A percentile compares a stretch with the other conserved stretches of the same genome.
These are phyloP conservation scores for Amphiprion percula DNA, from an alignment of 2,113 vertebrate genomes.

Conservation along the genomic window DNA sequence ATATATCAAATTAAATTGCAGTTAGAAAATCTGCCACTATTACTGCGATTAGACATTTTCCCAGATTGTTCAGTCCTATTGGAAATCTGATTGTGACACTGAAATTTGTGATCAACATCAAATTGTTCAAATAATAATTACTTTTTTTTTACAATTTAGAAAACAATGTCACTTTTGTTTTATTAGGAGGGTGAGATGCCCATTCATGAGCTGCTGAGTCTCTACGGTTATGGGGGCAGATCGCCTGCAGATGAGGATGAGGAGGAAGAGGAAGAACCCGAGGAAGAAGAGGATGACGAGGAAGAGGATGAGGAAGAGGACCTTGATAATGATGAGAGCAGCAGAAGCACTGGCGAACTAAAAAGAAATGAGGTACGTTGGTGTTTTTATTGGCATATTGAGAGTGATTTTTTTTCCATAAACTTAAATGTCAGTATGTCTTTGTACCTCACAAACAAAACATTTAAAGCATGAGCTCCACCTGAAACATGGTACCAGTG, in stretches of 20 bases:
- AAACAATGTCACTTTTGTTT: background rate
- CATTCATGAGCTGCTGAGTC: slow-evolving; percentile 94
- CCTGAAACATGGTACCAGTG: too few species aligned
- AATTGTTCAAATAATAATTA: background rate
- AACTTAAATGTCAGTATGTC: too few species aligned
- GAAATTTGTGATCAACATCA: background rate
- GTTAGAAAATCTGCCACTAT: too few species aligned
- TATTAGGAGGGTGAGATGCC: slow-evolving; percentile 96
- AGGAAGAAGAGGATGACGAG: slow-evolving; percentile 92
- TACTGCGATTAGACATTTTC: too few species aligned
- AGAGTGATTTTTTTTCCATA: background rate
- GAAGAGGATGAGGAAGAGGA: slow-evolving; percentile 90
- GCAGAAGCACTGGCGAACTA: slow-evolving; percentile 90
- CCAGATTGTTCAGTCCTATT: too few species aligned
- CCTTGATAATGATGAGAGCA: slow-evolving; percentile 93
- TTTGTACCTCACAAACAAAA: too few species aligned
- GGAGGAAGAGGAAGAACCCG: slow-evolving; percentile 87
- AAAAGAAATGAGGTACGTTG: slow-evolving; percentile 78
- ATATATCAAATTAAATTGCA: too few species aligned
- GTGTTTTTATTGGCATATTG: background rate
- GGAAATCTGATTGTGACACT: too few species aligned
- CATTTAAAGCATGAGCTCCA: too few species aligned
- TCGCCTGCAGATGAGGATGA: slow-evolving; percentile 90
- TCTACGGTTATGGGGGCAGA: slow-evolving; percentile 92
- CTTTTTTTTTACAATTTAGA: background rate